Evolutionary conservation across 2,888 invertebrate species (phyloP).

Genomic region (Tiphia femorata): DNA sequence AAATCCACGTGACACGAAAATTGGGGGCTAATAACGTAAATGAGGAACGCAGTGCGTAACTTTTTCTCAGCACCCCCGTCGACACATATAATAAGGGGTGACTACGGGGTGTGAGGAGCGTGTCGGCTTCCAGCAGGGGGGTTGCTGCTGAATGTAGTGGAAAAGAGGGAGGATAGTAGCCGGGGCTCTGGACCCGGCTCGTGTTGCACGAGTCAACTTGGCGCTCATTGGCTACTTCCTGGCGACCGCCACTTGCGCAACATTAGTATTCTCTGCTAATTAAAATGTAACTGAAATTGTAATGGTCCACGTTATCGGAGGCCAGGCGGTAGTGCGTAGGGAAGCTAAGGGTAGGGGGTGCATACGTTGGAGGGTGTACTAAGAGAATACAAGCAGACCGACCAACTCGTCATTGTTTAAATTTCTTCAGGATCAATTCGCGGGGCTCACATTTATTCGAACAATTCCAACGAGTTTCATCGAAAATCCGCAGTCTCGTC

Average conservation of each 20-base stretch:
- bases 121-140: constrained; percentile 36
- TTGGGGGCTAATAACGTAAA: constrained; percentile 39
- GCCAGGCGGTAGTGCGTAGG: constrained; percentile 10
- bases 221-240: constrained; percentile 46
- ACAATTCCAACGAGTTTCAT: no score
- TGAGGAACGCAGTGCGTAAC: constrained; percentile 27
- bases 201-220: constrained; percentile 43
- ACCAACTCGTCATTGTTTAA: no score
- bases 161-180: constrained; percentile 4
- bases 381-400: no score
- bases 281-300: constrained; percentile 64
- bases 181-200: constrained; percentile 37
- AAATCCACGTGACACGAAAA: no score
- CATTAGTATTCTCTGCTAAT: constrained; percentile 64
- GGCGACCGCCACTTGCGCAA: constrained; percentile 50
- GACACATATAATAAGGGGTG: constrained; percentile 23
- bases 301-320: constrained; percentile 44
- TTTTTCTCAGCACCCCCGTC: constrained; percentile 16
- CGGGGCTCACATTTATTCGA: no score
- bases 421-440: no score
- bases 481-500: no score
- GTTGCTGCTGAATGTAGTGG: constrained; percentile 20
- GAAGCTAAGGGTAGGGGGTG: constrained; percentile 8
- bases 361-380: not conserved
- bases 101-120: constrained; percentile 34